These are phyloP conservation scores for Apus apus DNA, from an alignment of 2,113 vertebrate genomes.

Conservation along the genomic window DNA sequence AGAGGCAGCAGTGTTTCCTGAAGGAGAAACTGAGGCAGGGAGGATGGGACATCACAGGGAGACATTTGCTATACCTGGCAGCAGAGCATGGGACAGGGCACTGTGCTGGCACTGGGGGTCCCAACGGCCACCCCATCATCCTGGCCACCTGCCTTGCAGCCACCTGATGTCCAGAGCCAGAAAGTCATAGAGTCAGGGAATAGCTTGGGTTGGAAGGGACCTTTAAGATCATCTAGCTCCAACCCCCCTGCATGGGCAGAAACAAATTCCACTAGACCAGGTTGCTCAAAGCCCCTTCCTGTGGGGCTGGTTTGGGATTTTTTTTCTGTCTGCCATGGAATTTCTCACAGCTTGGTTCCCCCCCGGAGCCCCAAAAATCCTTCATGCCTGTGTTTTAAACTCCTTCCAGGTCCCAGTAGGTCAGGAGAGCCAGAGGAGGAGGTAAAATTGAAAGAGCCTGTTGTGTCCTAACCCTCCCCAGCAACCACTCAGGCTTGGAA, in stretches of 20 bases:
- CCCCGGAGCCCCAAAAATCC: neutral
- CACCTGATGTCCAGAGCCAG: neutral
- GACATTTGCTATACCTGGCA: neutral
- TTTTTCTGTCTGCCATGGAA: neutral
- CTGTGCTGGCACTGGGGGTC: neutral
- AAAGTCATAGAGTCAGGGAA: too few species aligned
- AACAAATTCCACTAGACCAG: too few species aligned
- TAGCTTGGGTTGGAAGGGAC: too few species aligned
- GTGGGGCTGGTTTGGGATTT: fast-evolving
- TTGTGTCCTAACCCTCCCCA: neutral
- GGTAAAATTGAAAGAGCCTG: neutral
- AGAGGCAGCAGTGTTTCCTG: neutral
- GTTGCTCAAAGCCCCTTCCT: neutral
- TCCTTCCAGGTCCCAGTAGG: neutral
- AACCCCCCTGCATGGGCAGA: too few species aligned
- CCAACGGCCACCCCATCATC: fast-evolving
- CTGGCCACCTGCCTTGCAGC: neutral
- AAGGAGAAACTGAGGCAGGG: neutral
- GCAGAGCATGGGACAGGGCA: neutral
- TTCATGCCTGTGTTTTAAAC: neutral
- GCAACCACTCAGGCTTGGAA: neutral
- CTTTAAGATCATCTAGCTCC: too few species aligned
- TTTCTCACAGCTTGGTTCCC: neutral
- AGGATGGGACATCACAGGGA: neutral
- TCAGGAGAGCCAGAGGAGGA: neutral